These are phyloP conservation scores for Laterallus jamaicensis DNA, from an alignment of 2,113 vertebrate genomes.

Conservation along the genomic window DNA sequence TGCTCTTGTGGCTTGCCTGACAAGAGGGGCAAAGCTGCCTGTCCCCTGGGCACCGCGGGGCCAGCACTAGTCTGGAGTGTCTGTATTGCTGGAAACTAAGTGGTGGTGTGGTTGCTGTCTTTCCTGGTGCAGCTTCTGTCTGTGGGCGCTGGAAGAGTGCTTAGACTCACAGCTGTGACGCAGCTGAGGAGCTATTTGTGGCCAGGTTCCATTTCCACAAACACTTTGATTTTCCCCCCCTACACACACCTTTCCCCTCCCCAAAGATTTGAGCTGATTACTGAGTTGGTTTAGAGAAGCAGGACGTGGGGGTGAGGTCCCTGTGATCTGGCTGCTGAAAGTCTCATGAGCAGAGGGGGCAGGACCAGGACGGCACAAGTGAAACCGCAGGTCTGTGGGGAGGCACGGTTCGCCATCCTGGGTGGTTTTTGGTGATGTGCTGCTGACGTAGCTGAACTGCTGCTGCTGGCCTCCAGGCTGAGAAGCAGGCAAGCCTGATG, in stretches of 20 bases:
- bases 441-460: not conserved
- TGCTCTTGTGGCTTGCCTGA: not conserved
- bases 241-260: not conserved
- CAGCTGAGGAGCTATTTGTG: not conserved
- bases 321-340: not conserved
- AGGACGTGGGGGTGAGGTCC: not conserved
- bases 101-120: not conserved
- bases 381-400: not conserved
- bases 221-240: not conserved
- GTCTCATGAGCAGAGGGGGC: not conserved
- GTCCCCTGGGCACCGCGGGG: not conserved
- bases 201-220: not conserved
- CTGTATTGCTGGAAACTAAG: not conserved
- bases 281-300: not conserved
- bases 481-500: not conserved
- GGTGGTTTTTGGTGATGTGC: not conserved
- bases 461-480: not conserved
- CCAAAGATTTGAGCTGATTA: not conserved
- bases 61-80: not conserved
- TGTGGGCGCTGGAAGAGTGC: not conserved
- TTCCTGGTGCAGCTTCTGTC: not conserved
- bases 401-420: fast-evolving
- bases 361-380: not conserved
- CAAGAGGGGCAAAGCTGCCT: not conserved
- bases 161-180: not conserved